A percentile compares a stretch with the other conserved stretches of the same genome.
Conservation (phyloP, 2,888 invertebrate genomes). For the Agriopis leucophaearia region DNA sequence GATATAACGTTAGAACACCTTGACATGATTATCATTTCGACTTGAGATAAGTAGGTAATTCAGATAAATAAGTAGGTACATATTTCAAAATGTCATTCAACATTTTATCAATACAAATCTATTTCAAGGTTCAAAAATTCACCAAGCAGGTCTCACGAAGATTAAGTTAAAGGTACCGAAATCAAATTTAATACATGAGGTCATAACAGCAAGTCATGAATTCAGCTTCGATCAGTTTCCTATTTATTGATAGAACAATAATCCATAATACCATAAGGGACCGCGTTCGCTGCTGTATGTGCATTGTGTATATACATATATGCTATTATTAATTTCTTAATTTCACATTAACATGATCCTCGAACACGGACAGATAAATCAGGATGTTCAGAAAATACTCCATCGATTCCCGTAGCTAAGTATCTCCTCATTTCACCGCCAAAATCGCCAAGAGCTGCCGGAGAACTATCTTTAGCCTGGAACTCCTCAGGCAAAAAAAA, state of each 20-base stretch:
- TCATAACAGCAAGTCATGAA: too few relatives aligned
- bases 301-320: too few relatives aligned
- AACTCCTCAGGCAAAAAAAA: slow-evolving; percentile 36
- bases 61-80: neutral
- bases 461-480: slow-evolving; percentile 33
- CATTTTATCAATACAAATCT: neutral
- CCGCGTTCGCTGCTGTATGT: neutral
- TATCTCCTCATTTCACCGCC: slow-evolving; percentile 69
- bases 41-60: slow-evolving; percentile 10
- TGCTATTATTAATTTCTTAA: neutral
- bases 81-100: slow-evolving; percentile 6
- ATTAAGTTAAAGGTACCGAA: too few relatives aligned
- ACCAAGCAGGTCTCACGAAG: too few relatives aligned
- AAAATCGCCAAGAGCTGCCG: slow-evolving; percentile 63
- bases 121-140: too few relatives aligned
- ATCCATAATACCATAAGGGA: too few relatives aligned
- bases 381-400: slow-evolving; percentile 76
- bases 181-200: too few relatives aligned
- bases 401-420: slow-evolving; percentile 73
- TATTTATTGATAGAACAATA: too few relatives aligned
- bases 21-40: slow-evolving; percentile 9
- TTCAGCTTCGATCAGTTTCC: too few relatives aligned
- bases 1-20: slow-evolving; percentile 6
- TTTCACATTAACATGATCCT: slow-evolving; percentile 32
- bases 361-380: slow-evolving; percentile 64